Conservation (phyloP, 2,888 invertebrate species). For the Heliconius ismenius region DNA sequence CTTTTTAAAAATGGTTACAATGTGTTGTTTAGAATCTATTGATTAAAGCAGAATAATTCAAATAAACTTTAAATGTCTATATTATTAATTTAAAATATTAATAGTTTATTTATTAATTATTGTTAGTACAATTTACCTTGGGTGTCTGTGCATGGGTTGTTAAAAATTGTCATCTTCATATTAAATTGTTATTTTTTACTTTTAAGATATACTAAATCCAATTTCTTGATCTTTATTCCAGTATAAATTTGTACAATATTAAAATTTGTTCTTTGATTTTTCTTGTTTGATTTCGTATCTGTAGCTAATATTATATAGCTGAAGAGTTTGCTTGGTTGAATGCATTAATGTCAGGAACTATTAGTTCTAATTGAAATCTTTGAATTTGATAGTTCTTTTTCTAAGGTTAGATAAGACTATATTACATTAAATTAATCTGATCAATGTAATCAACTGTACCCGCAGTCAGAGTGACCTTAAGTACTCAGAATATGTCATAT, state of each 20-base stretch:
- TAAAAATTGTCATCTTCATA: conserved; percentile 64
- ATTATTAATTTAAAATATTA: neutral
- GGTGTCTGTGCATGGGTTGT: conserved; percentile 77
- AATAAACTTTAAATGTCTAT: neutral
- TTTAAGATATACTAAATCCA: conserved; percentile 67
- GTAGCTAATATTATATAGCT: neutral
- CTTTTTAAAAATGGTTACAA: neutral
- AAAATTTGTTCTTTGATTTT: conserved; percentile 64
- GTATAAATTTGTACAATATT: conserved; percentile 74
- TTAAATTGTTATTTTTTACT: conserved; percentile 66
- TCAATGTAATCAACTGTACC: too few relatives aligned
- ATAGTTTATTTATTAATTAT: conserved; percentile 11
- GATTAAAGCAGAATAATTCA: neutral
- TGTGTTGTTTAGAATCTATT: neutral
- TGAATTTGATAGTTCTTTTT: too few relatives aligned
- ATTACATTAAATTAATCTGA: too few relatives aligned
- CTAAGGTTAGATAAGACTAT: too few relatives aligned
- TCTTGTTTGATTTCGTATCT: conserved; percentile 36
- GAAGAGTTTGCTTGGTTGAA: neutral
- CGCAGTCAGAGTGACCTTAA: too few relatives aligned
- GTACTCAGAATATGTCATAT: too few relatives aligned
- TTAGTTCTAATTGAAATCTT: too few relatives aligned
- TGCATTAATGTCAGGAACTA: too few relatives aligned
- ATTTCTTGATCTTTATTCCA: conserved; percentile 75
- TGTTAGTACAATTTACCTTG: conserved; percentile 42